Evolutionary conservation across 2,888 invertebrate species (phyloP), one percentile per base, ranked within the genome.

Genomic region (Phoenoteleia sp.): DNA sequence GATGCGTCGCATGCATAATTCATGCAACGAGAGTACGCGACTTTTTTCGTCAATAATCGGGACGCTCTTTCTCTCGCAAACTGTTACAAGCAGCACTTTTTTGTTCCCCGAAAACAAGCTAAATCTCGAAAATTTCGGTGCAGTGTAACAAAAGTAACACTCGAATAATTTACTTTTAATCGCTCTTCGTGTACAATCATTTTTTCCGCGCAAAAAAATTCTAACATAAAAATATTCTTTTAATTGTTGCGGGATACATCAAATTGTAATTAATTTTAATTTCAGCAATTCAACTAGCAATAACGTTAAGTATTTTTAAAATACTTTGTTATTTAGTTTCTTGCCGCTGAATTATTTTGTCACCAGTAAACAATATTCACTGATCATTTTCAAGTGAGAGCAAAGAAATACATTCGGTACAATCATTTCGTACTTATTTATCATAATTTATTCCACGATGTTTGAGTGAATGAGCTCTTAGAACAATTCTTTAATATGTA

Each of bases 1-100:
- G n/a, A n/a, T n/a, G n/a, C 67, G 67, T 58, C 67, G 27, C 69
- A 77, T 77, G 42, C 69, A 79, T 79, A 52, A 69, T 79, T 60
- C 77, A 79, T 79, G 33, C 52, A 47, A 79, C 69, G 69, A 42
- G 49, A 79, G 69, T 79, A 62, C 49, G 13, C 25, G 29, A 52
- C 33, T 67, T 69, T 69, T 79, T 69, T 79, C 29, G 45, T 56
- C 56, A 76, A 56, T 76, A 66, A 56, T 56, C 60, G 42, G 45
- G 66, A 56, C 47, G 47, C 33, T 75, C 42, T 77, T 60, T 69
- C 49, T 69, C 60, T 52, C 17, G 27, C 29, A 29, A 52, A 36
- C 36, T 33, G 9, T 9, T 33, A 11, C 33, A 9, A 33, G 9
- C 33, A n/a, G n/a, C 33, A 33, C 33, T 33, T 33, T 33, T 11